These are phyloP conservation scores for Ochropacha duplaris DNA, from an alignment of 2,888 invertebrate species.

Conservation along the genomic window DNA sequence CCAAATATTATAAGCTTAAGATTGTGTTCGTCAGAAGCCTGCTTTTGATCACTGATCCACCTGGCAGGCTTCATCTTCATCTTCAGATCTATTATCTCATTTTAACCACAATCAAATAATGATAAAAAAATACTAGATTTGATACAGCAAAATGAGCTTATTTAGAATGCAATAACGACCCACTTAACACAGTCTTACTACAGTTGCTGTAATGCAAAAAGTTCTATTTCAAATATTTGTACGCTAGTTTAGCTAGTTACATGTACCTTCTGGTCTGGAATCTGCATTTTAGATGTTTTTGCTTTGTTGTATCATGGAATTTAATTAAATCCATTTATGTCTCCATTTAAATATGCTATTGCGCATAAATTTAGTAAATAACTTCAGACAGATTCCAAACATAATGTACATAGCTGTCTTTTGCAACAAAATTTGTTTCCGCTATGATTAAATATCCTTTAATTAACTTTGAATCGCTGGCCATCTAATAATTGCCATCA, in stretches of 20 bases:
- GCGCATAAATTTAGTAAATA: neutral
- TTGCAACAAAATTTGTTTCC: neutral
- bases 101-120: no score
- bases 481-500: neutral
- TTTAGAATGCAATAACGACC: neutral
- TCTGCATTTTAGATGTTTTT: neutral
- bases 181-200: neutral
- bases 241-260: neutral
- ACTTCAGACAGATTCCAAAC: neutral
- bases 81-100: no score
- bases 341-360: neutral
- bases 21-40: neutral
- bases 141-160: neutral
- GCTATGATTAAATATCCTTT: neutral
- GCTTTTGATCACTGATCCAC: neutral
- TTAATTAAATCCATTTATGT: neutral
- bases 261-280: neutral
- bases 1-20: neutral
- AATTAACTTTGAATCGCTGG: neutral
- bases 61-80: no score
- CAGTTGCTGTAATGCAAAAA: neutral
- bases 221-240: neutral
- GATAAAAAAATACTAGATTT: neutral
- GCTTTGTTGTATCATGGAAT: neutral
- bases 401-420: neutral